These are phyloP conservation scores for Panorpa germanica DNA, from an alignment of 2,888 invertebrate genomes.

Conservation along the genomic window DNA sequence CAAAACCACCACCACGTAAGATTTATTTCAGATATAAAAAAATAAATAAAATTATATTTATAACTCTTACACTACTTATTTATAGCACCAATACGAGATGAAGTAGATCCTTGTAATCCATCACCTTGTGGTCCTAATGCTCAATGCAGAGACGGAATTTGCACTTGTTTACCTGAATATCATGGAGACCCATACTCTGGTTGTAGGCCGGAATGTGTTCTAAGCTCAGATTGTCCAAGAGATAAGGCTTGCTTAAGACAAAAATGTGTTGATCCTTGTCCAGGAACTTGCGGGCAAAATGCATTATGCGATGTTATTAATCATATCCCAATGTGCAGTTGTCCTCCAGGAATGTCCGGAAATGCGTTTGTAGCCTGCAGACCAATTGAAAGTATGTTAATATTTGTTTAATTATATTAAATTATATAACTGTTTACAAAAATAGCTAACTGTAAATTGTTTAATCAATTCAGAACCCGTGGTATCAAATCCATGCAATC, in stretches of 20 bases:
- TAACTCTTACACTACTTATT: constrained; percentile 36
- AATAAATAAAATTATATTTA: constrained; percentile 42
- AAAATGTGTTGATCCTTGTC: constrained; percentile 58
- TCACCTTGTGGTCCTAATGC: constrained; percentile 59
- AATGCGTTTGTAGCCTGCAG: constrained; percentile 38
- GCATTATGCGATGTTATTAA: constrained; percentile 57
- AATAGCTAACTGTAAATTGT: too few relatives aligned
- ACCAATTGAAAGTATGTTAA: constrained; percentile 19
- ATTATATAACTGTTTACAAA: too few relatives aligned
- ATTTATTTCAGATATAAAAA: constrained; percentile 13
- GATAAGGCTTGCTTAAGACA: constrained; percentile 46
- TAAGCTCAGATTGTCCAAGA: constrained; percentile 49
- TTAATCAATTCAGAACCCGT: too few relatives aligned
- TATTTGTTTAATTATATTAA: too few relatives aligned
- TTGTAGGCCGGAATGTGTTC: constrained; percentile 60
- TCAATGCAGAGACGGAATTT: constrained; percentile 45
- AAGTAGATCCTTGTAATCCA: constrained; percentile 39
- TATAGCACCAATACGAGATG: constrained; percentile 19
- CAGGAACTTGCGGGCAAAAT: constrained; percentile 52
- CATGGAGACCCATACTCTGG: constrained; percentile 59
- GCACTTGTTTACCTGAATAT: constrained; percentile 52
- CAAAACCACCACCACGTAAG: constrained; percentile 16
- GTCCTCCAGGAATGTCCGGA: constrained; percentile 44
- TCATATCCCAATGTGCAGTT: constrained; percentile 56
- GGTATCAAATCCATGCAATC: constrained; percentile 36